Evolutionary conservation across 1,140 invertebrate genomes (phyloP).

Genomic region (Rhopalosiphum padi): DNA sequence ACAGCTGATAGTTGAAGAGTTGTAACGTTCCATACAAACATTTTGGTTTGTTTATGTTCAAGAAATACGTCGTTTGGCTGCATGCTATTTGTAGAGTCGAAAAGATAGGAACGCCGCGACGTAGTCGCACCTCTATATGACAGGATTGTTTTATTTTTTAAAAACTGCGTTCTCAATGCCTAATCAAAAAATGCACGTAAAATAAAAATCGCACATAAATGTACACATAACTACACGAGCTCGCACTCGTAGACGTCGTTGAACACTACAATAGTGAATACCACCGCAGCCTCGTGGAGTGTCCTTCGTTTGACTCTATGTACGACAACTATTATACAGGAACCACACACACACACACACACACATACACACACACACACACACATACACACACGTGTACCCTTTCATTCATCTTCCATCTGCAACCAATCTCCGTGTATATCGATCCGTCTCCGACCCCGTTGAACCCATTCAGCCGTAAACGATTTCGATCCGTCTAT

Average conservation of each 20-base stretch:
- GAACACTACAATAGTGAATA: background rate
- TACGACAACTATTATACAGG: background rate
- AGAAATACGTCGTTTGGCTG: background rate
- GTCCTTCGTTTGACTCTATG: background rate
- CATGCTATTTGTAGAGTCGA: background rate
- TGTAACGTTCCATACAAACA: no score
- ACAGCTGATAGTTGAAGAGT: no score
- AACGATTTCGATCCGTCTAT: background rate
- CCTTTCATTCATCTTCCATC: background rate
- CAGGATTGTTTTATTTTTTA: no score
- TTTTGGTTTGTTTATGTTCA: background rate
- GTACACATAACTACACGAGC: background rate
- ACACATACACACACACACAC: background rate
- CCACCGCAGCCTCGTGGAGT: background rate
- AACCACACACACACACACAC: background rate
- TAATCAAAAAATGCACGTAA: background rate
- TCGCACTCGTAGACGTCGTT: background rate
- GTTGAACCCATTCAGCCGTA: background rate
- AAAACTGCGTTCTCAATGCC: no score
- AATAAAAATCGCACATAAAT: background rate
- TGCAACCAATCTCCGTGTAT: background rate
- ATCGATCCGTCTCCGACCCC: background rate
- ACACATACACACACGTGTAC: background rate
- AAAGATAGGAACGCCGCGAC: background rate
- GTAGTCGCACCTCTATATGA: background rate